Conservation (phyloP, 2,888 invertebrate genomes). For the Salpingus planirostris region DNA sequence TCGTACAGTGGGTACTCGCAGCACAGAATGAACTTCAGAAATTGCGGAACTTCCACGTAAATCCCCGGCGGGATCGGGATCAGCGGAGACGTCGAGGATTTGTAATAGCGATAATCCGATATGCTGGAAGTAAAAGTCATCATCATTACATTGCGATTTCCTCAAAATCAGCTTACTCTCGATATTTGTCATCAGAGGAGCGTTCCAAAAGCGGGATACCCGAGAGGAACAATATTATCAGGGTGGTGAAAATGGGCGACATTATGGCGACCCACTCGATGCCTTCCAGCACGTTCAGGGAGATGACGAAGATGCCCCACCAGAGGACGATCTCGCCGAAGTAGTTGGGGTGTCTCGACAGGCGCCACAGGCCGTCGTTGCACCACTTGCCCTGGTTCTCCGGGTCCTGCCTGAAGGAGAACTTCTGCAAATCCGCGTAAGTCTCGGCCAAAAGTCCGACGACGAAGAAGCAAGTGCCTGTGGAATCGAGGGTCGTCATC, state of each 20-base stretch:
- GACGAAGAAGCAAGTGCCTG: constrained; percentile 77
- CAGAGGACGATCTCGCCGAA: constrained; percentile 90
- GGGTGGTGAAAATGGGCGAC: constrained; percentile 78
- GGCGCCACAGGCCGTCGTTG: constrained; percentile 76
- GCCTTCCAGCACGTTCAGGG: constrained; percentile 75
- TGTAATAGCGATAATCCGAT: constrained; percentile 80
- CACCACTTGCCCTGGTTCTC: constrained; percentile 88
- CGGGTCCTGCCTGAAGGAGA: constrained; percentile 81
- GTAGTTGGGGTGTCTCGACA: constrained; percentile 89
- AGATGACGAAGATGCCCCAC: constrained; percentile 90
- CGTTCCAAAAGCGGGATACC: constrained; percentile 84
- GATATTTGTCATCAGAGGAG: constrained; percentile 80
- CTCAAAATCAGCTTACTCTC: constrained; percentile 53
- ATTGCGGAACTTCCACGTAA: constrained; percentile 78
- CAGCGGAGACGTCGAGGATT: constrained; percentile 78
- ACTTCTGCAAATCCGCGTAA: constrained; percentile 87
- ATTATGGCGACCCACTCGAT: constrained; percentile 79
- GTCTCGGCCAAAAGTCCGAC: constrained; percentile 80
- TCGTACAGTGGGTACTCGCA: constrained; percentile 87
- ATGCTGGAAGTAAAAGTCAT: constrained; percentile 48
- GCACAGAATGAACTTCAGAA: constrained; percentile 73
- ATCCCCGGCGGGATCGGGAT: constrained; percentile 82
- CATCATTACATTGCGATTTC: not conserved
- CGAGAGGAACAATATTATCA: constrained; percentile 82
- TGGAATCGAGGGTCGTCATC: constrained; percentile 79